Evolutionary conservation across 2,888 invertebrate genomes (phyloP).

Genomic region (Slavum lentiscoides): DNA sequence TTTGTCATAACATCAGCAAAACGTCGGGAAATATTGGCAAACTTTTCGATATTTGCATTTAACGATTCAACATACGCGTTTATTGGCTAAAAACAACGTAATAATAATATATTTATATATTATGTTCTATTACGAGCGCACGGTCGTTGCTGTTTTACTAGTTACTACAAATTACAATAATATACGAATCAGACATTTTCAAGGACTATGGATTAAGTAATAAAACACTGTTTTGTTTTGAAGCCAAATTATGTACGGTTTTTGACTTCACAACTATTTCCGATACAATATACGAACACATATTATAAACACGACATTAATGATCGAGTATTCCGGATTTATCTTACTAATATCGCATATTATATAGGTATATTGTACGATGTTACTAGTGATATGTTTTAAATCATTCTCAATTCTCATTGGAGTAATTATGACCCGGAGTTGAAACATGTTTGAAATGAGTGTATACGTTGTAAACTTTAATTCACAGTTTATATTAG

Average conservation of each 20-base stretch:
- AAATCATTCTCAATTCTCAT: no score
- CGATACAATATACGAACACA: background rate
- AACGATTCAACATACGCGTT: background rate
- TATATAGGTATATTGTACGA: no score
- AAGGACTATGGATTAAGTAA: no score
- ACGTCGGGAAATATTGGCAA: background rate
- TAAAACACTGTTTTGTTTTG: no score
- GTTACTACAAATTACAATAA: background rate
- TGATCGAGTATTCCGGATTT: background rate
- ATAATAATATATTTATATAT: background rate
- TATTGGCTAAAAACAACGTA: background rate
- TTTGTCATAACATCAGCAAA: background rate
- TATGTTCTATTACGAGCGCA: background rate
- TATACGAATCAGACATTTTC: background rate
- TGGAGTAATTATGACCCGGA: no score
- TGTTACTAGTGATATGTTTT: no score
- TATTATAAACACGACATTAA: no score
- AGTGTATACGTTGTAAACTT: no score
- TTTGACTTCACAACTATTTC: constrained; percentile 44
- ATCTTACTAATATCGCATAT: background rate
- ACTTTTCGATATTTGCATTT: background rate
- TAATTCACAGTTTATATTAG: no score
- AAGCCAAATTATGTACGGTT: background rate
- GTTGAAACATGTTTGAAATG: no score
- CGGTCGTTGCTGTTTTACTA: background rate